Conservation (phyloP, 2,888 invertebrate genomes). For the Habroteleia sp. region DNA sequence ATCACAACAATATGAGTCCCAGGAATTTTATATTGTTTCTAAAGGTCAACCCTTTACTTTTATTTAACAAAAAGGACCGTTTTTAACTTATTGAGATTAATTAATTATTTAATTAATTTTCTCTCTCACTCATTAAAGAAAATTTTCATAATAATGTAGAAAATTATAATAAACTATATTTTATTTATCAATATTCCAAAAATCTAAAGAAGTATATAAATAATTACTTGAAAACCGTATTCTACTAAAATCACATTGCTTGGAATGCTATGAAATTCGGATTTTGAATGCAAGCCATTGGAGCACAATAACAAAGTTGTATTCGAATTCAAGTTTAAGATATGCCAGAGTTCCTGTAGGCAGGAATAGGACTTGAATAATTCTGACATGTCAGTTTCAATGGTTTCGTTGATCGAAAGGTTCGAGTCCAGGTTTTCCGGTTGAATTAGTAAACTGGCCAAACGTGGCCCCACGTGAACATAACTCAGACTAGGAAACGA, state of each 20-base stretch:
- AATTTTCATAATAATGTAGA: too few species aligned
- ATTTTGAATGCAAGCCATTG: slow-evolving; percentile 80
- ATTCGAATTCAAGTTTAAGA: slow-evolving; percentile 79
- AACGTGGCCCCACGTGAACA: slow-evolving; percentile 83
- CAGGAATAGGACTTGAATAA: slow-evolving; percentile 78
- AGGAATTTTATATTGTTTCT: too few species aligned
- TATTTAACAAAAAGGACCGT: too few species aligned
- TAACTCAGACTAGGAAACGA: slow-evolving; percentile 83
- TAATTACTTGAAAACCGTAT: slow-evolving; percentile 83
- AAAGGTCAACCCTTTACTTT: too few species aligned
- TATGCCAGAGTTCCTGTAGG: slow-evolving; percentile 81
- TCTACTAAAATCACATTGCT: slow-evolving; percentile 83
- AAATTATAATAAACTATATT: too few species aligned
- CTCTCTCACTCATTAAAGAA: too few species aligned
- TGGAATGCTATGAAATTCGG: slow-evolving; percentile 81
- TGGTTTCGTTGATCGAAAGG: slow-evolving; percentile 77
- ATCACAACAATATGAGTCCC: too few species aligned
- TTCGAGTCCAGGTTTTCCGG: slow-evolving; percentile 78
- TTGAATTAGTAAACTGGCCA: slow-evolving; percentile 83
- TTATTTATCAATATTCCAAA: background rate
- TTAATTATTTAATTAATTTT: too few species aligned
- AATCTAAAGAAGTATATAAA: background rate
- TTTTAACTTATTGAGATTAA: too few species aligned
- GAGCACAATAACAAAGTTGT: slow-evolving; percentile 81
- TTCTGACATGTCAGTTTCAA: slow-evolving; percentile 79